Percentiles rank a stretch among this genome's conserved stretches.
Evolutionary conservation across 2,113 vertebrate species (phyloP).

Genomic region (Microcebus lehilahytsara): DNA sequence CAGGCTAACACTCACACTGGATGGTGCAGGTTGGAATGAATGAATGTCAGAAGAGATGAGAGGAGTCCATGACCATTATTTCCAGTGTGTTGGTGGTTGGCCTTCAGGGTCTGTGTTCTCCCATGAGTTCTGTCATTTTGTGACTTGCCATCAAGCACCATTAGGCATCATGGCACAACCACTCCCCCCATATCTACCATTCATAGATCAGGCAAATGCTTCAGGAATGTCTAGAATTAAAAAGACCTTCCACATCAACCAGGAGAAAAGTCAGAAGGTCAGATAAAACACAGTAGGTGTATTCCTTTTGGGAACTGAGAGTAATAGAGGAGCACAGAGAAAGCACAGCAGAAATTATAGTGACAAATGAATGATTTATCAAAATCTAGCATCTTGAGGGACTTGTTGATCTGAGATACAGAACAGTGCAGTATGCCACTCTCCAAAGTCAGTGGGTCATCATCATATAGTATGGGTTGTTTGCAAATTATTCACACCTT

Average conservation of each 20-base stretch:
- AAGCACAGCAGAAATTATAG: neutral
- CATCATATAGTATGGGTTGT: neutral
- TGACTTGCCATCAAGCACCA: neutral
- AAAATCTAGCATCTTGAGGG: neutral
- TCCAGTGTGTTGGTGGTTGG: neutral
- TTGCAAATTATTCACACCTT: conserved; percentile 9
- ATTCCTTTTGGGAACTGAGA: conserved; percentile 4
- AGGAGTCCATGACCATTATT: neutral
- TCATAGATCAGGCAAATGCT: neutral
- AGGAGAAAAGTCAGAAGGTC: conserved; percentile 15
- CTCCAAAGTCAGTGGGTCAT: neutral
- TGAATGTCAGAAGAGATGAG: neutral
- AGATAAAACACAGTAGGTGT: neutral
- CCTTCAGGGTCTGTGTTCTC: neutral
- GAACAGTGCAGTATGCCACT: neutral
- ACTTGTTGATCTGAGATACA: conserved; percentile 9
- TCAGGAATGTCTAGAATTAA: conserved; percentile 3
- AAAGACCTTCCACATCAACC: neutral
- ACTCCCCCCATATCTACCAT: neutral
- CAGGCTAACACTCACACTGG: neutral
- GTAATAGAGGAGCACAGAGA: neutral
- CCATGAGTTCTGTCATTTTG: neutral
- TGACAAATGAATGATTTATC: conserved; percentile 11
- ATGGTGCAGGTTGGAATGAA: neutral
- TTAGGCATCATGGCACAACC: neutral